Evolutionary conservation across 92 coral and sea anemone genomes (phyloP).

Genomic region (Epizoanthus fatuus): DNA sequence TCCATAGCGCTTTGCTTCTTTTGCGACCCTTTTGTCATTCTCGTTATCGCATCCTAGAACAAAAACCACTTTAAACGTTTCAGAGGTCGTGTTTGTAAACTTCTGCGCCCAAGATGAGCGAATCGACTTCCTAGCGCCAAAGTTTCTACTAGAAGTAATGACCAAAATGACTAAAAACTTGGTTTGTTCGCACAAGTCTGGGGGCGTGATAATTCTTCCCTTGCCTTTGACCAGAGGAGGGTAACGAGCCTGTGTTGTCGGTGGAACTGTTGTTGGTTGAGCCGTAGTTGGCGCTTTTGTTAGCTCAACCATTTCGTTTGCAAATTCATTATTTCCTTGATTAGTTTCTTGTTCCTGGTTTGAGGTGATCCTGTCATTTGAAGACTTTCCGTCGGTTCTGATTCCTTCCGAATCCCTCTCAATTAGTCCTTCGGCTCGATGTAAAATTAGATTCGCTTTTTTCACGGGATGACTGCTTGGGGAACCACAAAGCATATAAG

Average conservation of each 20-base stretch:
- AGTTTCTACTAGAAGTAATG: constrained; percentile 73
- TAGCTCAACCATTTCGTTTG: not conserved
- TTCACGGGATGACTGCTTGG: not conserved
- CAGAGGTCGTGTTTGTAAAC: constrained; percentile 23
- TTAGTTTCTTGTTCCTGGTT: too few species aligned
- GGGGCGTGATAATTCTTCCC: constrained; percentile 67
- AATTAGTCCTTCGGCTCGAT: not conserved
- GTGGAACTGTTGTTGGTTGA: constrained; percentile 1
- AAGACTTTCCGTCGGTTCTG: not conserved
- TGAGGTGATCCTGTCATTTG: not conserved
- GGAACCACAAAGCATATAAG: constrained; percentile 31
- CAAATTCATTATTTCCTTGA: not conserved
- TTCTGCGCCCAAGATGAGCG: constrained; percentile 86
- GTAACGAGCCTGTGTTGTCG: constrained; percentile 61
- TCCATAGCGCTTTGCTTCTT: constrained; percentile 63
- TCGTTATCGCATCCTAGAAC: constrained; percentile 83
- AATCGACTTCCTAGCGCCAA: constrained; percentile 83
- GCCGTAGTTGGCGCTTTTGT: not conserved
- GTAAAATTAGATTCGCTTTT: not conserved
- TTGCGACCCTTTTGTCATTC: constrained; percentile 72
- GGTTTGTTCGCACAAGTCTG: constrained; percentile 40
- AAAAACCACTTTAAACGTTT: constrained; percentile 67
- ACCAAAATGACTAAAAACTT: constrained; percentile 72
- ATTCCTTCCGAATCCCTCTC: not conserved
- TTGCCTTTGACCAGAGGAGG: constrained; percentile 63